Conservation (phyloP, 2,888 invertebrate species). For the Melangyna quadrimaculata region DNA sequence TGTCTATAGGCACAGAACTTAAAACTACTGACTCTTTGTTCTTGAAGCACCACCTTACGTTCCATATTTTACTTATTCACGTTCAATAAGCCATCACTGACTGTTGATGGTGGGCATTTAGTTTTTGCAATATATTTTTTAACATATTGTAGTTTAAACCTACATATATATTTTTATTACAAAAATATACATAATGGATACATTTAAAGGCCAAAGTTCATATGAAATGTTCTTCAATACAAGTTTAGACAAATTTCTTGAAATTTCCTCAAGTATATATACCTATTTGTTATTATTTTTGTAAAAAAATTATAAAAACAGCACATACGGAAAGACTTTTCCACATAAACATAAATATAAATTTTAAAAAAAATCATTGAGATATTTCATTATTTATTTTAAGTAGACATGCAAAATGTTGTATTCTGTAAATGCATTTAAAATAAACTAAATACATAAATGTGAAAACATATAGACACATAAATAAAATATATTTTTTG, state of each 20-base stretch:
- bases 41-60: no score
- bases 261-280: no score
- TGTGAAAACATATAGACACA: slow-evolving; percentile 5
- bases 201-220: neutral
- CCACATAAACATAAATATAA: neutral
- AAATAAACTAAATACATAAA: slow-evolving; percentile 4
- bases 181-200: neutral
- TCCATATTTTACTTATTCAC: no score
- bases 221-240: neutral
- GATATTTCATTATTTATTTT: neutral
- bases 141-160: no score
- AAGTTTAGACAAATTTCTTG: no score
- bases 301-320: neutral
- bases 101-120: no score
- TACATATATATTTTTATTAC: no score
- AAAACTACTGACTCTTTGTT: no score
- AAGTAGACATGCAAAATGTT: neutral
- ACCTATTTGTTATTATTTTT: no score
- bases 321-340: neutral
- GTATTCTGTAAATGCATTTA: neutral
- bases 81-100: no score
- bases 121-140: no score
- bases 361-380: neutral
- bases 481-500: slow-evolving; percentile 49
- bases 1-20: no score